These are phyloP conservation scores for Upupa epops DNA, from an alignment of 2,113 vertebrate genomes.

Conservation along the genomic window DNA sequence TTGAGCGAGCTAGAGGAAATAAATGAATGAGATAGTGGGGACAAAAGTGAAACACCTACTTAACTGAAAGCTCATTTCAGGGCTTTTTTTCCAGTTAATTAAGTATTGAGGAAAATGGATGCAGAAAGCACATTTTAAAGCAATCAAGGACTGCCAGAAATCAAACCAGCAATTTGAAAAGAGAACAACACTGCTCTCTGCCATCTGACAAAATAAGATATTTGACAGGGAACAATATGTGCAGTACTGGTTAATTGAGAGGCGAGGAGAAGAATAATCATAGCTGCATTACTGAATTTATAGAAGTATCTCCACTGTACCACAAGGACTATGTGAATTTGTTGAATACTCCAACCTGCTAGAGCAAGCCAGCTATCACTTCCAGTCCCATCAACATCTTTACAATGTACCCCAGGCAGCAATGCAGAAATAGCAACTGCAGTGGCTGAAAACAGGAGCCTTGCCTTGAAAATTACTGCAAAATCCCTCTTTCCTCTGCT, in stretches of 20 bases:
- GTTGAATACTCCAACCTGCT: constrained; percentile 41
- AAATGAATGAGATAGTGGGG: constrained; percentile 39
- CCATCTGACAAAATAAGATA: constrained; percentile 56
- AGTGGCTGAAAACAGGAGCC: not conserved
- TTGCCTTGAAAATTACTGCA: not conserved
- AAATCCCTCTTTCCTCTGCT: not conserved
- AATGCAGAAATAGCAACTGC: constrained; percentile 23
- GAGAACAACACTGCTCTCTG: constrained; percentile 51
- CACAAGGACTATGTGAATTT: not conserved
- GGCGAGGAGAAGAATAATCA: constrained; percentile 53
- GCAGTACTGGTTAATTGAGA: constrained; percentile 62
- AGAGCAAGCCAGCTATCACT: constrained; percentile 26
- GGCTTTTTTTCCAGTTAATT: constrained; percentile 55
- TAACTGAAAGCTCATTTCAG: constrained; percentile 50
- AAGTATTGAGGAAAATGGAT: constrained; percentile 61
- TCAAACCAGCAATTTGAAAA: constrained; percentile 64
- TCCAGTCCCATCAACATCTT: not conserved
- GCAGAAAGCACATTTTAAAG: constrained; percentile 56
- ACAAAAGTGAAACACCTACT: constrained; percentile 55
- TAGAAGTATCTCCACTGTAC: not conserved
- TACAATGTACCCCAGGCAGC: not conserved
- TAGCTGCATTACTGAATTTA: constrained; percentile 56
- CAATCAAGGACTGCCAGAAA: constrained; percentile 61
- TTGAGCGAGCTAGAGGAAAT: constrained; percentile 13
- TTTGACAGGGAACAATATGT: constrained; percentile 65